Conservation (phyloP, 2,797 vertebrate genomes). For the Girardinus metallicus region DNA sequence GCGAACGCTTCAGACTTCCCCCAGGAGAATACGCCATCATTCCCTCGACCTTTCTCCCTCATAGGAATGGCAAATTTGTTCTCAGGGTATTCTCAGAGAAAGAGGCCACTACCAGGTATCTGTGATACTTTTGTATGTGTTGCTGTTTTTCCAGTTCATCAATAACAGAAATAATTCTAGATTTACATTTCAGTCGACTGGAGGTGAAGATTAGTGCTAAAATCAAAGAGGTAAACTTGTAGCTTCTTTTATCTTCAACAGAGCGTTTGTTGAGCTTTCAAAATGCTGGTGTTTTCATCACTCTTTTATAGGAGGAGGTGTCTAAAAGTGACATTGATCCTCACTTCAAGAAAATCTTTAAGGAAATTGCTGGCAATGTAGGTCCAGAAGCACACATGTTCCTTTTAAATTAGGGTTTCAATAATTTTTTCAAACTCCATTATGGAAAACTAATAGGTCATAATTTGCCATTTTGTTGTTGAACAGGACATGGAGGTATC, state of each 20-base stretch:
- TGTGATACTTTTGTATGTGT: background rate
- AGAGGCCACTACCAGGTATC: conserved; percentile 69
- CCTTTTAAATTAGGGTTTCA: background rate
- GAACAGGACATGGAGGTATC: conserved; percentile 89
- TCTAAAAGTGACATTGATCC: conserved; percentile 86
- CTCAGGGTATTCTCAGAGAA: conserved; percentile 84
- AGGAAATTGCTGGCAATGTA: conserved; percentile 87
- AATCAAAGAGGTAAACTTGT: conserved; percentile 84
- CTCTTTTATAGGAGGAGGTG: conserved; percentile 73
- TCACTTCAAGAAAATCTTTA: conserved; percentile 86
- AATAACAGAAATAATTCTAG: background rate
- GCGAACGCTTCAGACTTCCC: conserved; percentile 77
- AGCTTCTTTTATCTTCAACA: no score
- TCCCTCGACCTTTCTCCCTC: conserved; percentile 79
- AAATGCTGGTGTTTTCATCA: background rate
- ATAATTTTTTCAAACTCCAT: background rate
- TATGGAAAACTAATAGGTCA: background rate
- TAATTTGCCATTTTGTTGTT: conserved; percentile 7
- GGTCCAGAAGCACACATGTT: conserved; percentile 45
- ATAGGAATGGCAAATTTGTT: conserved; percentile 76
- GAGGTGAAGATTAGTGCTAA: conserved; percentile 83
- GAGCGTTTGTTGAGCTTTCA: background rate
- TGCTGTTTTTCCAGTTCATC: background rate
- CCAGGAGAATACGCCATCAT: conserved; percentile 81
- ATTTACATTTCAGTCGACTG: conserved; percentile 75